Evolutionary conservation across 2,888 invertebrate species (phyloP), one percentile per base, ranked within the genome.

Genomic region (Hirtodrosophila histrioides): DNA sequence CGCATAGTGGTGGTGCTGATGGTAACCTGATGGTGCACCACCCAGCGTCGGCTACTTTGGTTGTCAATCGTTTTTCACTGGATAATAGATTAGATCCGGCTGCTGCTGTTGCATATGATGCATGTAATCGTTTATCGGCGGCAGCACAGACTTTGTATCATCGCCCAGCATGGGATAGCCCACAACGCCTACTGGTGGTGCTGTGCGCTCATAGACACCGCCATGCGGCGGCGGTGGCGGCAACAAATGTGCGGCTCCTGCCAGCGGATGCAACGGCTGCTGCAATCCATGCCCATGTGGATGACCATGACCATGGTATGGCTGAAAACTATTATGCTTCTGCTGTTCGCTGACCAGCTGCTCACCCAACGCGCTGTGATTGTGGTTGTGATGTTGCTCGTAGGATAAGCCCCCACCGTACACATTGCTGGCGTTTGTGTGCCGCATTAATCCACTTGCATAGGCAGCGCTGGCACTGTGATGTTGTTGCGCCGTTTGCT

Each of bases 61-160:
- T 79, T 90, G 90, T 90, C 90, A 91, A 78, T 91, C 91, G 66
- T 91, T 91, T 73, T 91, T 91, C 82, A 90, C 91, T 80, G 91
- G 86, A 81, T 91, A 91, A 69, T 91, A 91, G 75, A 91, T 89
- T 58, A 91, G 86, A 75, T 91, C 90, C 54, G 90, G 89, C 68
- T 91, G 91, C 54, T 88, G 78, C 17, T 81, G 86, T 44, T 89
- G 89, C 78, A 89, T 89, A 76, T 90, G 90, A 77, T 90, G 90
- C 91, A 92, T 91, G 31, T 92, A 91, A 45, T 91, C 91, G 63
- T 89, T 89, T 53, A 91, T 90, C 12, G 91, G 91, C 36, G 92
- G 92, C 77, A 91, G 69, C 67, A 91, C 90, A 0, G 90, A 88
- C 71, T 91, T 91, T n/a, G 86, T 63, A 40, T 91, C 91, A 41